Base-by-base conservation (phyloP, 2,888 invertebrate species). In the Temnothorax rugatulus region DNA sequence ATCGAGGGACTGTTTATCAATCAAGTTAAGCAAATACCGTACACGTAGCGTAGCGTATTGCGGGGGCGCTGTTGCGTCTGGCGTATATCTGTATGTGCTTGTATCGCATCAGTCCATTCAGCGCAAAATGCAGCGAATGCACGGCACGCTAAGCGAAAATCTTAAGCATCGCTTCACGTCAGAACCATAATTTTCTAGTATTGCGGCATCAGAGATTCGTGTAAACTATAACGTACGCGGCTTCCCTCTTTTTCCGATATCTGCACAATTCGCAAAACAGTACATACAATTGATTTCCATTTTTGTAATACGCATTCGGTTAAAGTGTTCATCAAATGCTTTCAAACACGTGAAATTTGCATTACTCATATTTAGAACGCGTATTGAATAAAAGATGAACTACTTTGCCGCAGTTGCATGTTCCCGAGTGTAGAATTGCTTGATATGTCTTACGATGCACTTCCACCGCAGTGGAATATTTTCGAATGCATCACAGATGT, bases 21-120 rank as follows among this genome's bases (percentile, higher is more conserved):
- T 90, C 91, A 88, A 84, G 88, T 89, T 88, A 86, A 89, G 87
- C 87, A 90, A 91, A 90, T 90, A 88, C 88, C 86, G 85, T 85
- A 83, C 73, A 69, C 61, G 77, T 76, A 83, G 82, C 77, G 64
- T 52, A 63, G 71, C 79, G 47, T 59, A 73, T 76, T 73, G 68
- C 29, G 44, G 50, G 7, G 44, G 18, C 50, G 47, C 74, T 57
- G 79, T 79, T 79, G 71, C 34, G 59, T 59, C 73, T 81, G 73
- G 59, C 29, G 29, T 59, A 73, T 59, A 61, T 61, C 59, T 61
- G 79, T 73, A 13, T 59, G 59, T 50, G 73, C 47, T 59, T 57
- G 57, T 50, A 44, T 25, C 73, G 57, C 73, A 41, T 54, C 54
- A 25, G 59, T 34, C 59, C 79, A 73, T 81, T 61, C 59, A 81